Conservation (phyloP, 2,113 vertebrate genomes). For the Hydrochoerus hydrochaeris region DNA sequence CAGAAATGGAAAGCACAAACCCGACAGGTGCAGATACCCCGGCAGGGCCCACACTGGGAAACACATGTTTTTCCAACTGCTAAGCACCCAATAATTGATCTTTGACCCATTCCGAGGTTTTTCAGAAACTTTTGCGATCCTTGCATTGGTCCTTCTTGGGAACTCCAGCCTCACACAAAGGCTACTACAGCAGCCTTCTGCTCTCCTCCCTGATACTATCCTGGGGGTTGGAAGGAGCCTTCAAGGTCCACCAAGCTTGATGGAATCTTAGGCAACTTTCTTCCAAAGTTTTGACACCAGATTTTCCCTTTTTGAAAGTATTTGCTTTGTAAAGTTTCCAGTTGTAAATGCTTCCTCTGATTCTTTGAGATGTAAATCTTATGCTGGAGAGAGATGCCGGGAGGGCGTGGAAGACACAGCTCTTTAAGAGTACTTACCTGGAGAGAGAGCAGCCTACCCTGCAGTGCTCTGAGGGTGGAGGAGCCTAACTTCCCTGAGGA, state of each 20-base stretch:
- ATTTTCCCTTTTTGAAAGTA: background rate
- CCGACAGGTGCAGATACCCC: background rate
- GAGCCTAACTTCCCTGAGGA: background rate
- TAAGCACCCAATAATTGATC: background rate
- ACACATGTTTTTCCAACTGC: background rate
- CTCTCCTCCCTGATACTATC: background rate
- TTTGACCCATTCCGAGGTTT: background rate
- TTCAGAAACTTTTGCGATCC: background rate
- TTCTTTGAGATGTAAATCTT: background rate
- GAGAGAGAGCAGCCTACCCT: background rate
- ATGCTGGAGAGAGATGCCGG: background rate
- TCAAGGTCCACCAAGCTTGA: background rate
- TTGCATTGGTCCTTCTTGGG: background rate
- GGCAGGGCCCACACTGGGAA: background rate
- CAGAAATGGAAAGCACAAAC: background rate
- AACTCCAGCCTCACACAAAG: background rate
- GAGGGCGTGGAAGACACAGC: background rate
- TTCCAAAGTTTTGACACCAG: background rate
- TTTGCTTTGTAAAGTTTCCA: conserved; percentile 3
- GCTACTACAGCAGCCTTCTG: background rate
- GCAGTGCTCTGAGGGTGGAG: background rate
- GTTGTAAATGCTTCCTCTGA: background rate
- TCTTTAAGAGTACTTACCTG: background rate
- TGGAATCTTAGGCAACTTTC: background rate
- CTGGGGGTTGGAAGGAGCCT: background rate